phyloP scores from a whole-genome alignment of 37 sponge, comb jelly and placozoan species.

The Axinella damicornis region DNA sequence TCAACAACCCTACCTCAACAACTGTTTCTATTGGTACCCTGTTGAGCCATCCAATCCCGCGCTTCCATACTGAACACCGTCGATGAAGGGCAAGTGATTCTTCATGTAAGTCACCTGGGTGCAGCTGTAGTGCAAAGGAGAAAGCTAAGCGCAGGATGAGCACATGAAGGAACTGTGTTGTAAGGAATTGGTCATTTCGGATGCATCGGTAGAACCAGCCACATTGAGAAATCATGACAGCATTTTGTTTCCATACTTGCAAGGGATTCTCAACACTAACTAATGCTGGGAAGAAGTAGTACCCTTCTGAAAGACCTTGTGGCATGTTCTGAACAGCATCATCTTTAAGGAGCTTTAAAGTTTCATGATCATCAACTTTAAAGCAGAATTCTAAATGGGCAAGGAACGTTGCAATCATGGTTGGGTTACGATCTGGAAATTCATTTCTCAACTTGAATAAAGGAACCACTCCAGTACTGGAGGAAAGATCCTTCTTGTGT shows the following conservation, averaged over 20 bases:
- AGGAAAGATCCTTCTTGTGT: not conserved
- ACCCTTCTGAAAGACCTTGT: not conserved
- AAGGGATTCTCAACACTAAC: not conserved
- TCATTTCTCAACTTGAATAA: not conserved
- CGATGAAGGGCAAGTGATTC: not conserved
- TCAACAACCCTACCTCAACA: conserved; percentile 21
- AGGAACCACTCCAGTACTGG: conserved; percentile 20
- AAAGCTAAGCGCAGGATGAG: conserved; percentile 28
- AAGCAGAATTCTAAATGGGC: conserved; percentile 27
- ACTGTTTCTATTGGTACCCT: not conserved
- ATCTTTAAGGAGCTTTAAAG: not conserved
- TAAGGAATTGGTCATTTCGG: not conserved
- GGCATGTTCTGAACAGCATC: not conserved
- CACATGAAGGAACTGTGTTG: conserved; percentile 32
- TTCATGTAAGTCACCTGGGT: conserved; percentile 1
- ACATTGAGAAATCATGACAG: not conserved
- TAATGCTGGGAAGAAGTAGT: conserved; percentile 39
- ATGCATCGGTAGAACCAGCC: conserved; percentile 6
- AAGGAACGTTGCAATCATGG: conserved; percentile 12
- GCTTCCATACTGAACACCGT: conserved; percentile 24
- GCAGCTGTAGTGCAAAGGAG: not conserved
- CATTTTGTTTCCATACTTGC: not conserved
- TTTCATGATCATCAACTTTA: not conserved
- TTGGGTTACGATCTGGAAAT: conserved; percentile 15
- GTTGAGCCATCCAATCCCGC: conserved; percentile 25